These are phyloP conservation scores for Meriones unguiculatus DNA, from an alignment of 2,113 vertebrate genomes.

Conservation along the genomic window DNA sequence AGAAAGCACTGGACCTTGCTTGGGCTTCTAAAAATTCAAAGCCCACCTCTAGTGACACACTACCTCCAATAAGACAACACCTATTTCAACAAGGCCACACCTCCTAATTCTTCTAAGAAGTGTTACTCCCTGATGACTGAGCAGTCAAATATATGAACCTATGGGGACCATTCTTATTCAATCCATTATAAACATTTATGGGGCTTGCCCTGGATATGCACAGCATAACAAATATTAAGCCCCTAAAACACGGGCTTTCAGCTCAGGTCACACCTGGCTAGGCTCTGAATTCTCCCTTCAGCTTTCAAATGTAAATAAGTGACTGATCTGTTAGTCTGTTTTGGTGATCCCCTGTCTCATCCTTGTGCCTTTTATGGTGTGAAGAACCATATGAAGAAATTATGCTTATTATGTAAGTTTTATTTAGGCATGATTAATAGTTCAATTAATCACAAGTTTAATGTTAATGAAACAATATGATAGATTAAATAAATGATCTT, in stretches of 20 bases:
- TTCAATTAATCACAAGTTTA: background rate
- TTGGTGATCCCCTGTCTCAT: background rate
- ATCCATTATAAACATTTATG: background rate
- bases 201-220: too few species aligned
- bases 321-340: background rate
- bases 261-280: background rate
- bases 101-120: background rate
- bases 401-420: background rate
- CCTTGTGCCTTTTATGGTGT: background rate
- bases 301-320: background rate
- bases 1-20: background rate
- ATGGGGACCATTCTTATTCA: background rate
- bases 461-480: background rate
- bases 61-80: background rate
- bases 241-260: background rate
- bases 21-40: background rate
- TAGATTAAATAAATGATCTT: background rate
- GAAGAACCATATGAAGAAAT: background rate
- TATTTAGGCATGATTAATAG: background rate
- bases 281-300: background rate
- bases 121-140: background rate
- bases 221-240: background rate
- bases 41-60: background rate
- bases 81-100: background rate
- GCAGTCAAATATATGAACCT: background rate